phyloP scores from a whole-genome alignment of 2,888 invertebrate species.

The Trichacis sp. region DNA sequence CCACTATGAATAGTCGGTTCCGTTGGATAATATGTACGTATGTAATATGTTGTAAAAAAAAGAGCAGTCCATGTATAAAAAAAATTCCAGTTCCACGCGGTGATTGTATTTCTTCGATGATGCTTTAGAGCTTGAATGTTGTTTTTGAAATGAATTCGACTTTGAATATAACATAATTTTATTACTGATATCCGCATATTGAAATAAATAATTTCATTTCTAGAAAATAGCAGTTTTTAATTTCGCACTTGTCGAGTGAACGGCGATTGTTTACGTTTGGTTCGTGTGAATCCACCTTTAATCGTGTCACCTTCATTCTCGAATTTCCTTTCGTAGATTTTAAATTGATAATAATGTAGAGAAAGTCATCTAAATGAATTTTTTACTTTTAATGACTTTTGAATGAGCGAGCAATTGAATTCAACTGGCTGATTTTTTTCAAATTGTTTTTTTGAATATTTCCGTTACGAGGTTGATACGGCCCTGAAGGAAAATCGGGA shows the following conservation, averaged over 20 bases:
- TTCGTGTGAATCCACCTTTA: too few species aligned
- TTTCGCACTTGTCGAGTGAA: background rate
- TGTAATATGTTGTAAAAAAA: slow-evolving; percentile 40
- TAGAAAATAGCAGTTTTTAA: slow-evolving; percentile 15
- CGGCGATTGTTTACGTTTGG: too few species aligned
- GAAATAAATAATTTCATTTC: slow-evolving; percentile 38
- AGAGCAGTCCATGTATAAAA: slow-evolving; percentile 21
- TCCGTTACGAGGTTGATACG: too few species aligned
- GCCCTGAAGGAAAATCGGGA: slow-evolving; percentile 13
- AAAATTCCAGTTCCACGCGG: slow-evolving; percentile 12
- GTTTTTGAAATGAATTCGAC: slow-evolving; percentile 20
- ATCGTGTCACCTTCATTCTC: too few species aligned
- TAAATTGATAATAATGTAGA: too few species aligned
- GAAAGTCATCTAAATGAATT: too few species aligned
- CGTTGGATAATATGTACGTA: slow-evolving; percentile 26
- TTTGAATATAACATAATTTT: slow-evolving; percentile 37
- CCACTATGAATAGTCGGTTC: slow-evolving; percentile 6
- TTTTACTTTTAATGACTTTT: too few species aligned
- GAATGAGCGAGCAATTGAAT: too few species aligned
- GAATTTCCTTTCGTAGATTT: too few species aligned
- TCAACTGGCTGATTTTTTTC: too few species aligned
- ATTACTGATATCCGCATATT: slow-evolving; percentile 27
- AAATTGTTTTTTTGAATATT: too few species aligned
- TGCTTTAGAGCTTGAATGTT: slow-evolving; percentile 29
- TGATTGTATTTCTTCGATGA: slow-evolving; percentile 13